Evolutionary conservation across 2,797 vertebrate species (phyloP).

Genomic region (Eulemur rubriventer): DNA sequence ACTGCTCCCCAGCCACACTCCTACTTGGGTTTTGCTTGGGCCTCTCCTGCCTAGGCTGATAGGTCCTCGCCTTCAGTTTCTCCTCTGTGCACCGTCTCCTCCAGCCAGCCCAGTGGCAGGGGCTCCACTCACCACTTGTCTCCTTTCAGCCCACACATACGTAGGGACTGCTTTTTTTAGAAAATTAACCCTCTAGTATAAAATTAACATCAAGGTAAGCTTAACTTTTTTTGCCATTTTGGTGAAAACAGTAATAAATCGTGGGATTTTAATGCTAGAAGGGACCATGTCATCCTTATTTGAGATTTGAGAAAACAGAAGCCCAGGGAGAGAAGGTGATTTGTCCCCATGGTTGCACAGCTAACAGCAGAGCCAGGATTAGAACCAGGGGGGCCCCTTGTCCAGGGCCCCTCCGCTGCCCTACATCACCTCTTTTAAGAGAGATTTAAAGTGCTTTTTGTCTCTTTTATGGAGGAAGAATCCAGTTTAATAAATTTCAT

Average conservation of each 20-base stretch:
- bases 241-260: constrained; percentile 19
- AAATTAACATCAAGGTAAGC: not conserved
- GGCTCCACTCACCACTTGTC: not conserved
- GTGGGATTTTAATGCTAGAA: constrained; percentile 5
- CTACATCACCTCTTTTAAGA: not conserved
- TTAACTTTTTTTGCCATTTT: not conserved
- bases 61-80: not conserved
- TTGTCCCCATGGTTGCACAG: not conserved
- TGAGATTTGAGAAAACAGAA: constrained; percentile 26
- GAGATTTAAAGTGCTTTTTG: constrained; percentile 26
- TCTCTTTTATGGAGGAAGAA: constrained; percentile 54
- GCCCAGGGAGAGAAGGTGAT: not conserved
- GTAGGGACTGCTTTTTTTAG: not conserved
- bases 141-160: not conserved
- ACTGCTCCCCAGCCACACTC: not conserved
- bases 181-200: not conserved
- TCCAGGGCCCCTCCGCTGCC: not conserved
- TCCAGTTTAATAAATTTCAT: constrained; percentile 65
- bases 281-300: not conserved
- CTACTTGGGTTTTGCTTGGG: not conserved
- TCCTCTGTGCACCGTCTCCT: not conserved
- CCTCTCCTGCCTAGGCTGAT: not conserved
- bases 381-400: not conserved
- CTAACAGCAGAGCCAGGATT: not conserved
- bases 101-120: not conserved